Evolutionary conservation across 2,113 vertebrate species (phyloP), one percentile per base, ranked within the genome.

Genomic region (Ceyx cyanopectus): DNA sequence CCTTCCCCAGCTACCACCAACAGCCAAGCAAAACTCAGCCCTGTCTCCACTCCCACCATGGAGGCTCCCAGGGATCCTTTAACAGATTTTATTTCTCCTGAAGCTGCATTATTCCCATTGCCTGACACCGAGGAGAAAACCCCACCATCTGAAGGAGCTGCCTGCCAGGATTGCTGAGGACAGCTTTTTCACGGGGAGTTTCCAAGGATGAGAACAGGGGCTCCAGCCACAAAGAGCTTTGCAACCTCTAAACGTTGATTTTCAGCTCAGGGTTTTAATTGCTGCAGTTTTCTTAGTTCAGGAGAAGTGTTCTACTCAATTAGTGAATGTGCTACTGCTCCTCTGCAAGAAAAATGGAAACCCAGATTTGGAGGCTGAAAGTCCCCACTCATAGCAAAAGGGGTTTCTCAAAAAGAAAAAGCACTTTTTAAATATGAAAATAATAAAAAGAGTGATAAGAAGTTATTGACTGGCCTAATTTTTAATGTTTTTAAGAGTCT

Each of bases 161-260:
- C 23, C 23, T 13, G 70, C 22, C 27, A 4, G 29, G n/a, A 8
- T 2, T 13, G 2, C 26, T 34, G 40, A 37, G 34, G 43, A 20
- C 29, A 5, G 14, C 12, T 70, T 21, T 17, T 26, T 48, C 13
- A 9, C 3, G 3, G 0, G 4, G 23, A 4, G 11, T 10, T 20
- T 17, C 16, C 3, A 40, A 21, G 20, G 19, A 26, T 0, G 2
- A 17, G 29, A 34, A 7, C 50, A 6, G 1, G 5, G 7, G 12
- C 41, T 30, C 32, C 2, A 46, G 66, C 41, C 41, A 22, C 22
- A 4, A 17, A 30, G 54, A 21, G 40, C 24, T 37, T 5, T 11
- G 34, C 18, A 2, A 60, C 10, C 2, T 22, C 32, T 29, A 23
- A 29, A 14, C 1, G 5, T 4, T 3, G 6, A 10, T 24, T 60